A percentile compares a stretch with the other conserved stretches of the same genome.
Conservation (phyloP, 2,888 invertebrate species). For the Ophioninae sp. region DNA sequence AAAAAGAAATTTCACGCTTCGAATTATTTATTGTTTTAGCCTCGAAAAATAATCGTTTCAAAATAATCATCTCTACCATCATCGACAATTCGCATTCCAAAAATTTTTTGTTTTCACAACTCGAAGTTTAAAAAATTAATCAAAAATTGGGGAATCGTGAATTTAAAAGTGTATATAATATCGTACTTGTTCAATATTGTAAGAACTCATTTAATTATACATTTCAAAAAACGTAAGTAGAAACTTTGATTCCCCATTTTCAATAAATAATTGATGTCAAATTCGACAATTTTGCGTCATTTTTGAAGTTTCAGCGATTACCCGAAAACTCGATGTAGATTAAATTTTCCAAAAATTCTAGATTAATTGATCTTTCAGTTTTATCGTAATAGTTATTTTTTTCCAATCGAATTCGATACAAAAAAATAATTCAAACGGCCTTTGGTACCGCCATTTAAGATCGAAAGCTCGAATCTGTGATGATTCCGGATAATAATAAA, state of each 20-base stretch:
- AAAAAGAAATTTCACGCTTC: neutral
- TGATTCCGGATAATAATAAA: neutral
- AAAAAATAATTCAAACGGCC: neutral
- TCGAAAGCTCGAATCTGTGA: neutral
- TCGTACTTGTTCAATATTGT: too few species aligned
- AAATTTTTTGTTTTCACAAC: neutral
- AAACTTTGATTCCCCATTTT: too few species aligned
- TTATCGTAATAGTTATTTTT: neutral
- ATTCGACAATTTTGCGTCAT: too few species aligned
- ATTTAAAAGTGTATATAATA: too few species aligned
- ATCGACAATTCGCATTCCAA: neutral
- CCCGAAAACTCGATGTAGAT: neutral
- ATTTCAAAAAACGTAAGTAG: too few species aligned
- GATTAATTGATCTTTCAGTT: neutral
- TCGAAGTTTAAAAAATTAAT: too few species aligned
- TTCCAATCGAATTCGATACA: neutral
- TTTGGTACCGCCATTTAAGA: neutral
- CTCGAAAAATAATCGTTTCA: neutral
- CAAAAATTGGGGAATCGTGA: too few species aligned
- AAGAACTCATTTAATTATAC: too few species aligned
- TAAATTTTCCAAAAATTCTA: neutral
- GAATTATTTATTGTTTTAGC: neutral
- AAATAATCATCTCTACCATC: neutral
- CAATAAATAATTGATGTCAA: too few species aligned
- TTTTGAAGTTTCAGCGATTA: too few species aligned